These are phyloP conservation scores for Pristionchus pacificus DNA, from an alignment of 1,140 invertebrate species.

Conservation along the genomic window DNA sequence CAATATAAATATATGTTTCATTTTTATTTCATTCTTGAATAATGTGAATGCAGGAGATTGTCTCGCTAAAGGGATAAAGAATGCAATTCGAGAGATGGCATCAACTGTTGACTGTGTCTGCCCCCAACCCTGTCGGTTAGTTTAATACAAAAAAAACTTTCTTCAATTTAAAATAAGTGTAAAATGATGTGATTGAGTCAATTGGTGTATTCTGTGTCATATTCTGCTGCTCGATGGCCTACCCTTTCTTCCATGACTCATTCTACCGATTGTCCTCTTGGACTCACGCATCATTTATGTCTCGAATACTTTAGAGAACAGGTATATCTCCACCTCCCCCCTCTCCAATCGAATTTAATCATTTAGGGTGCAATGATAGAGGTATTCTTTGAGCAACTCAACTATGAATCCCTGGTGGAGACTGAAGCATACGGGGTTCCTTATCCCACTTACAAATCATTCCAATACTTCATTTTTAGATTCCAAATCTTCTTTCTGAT, in stretches of 20 bases:
- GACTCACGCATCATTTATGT: conserved; percentile 30
- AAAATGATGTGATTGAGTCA: conserved; percentile 34
- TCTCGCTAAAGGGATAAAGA: conserved; percentile 41
- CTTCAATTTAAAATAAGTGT: neutral
- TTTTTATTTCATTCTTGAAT: too few species aligned
- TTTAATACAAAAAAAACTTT: neutral
- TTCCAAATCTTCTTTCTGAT: conserved; percentile 39
- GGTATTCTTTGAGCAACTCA: conserved; percentile 40
- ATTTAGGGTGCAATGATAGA: conserved; percentile 35
- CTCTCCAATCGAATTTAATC: too few species aligned
- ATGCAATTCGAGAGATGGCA: conserved; percentile 36
- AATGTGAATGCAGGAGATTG: conserved; percentile 42
- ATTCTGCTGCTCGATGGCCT: conserved; percentile 44
- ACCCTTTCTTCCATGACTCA: conserved; percentile 31
- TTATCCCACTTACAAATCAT: neutral
- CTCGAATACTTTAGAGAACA: conserved; percentile 35
- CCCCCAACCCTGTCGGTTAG: conserved; percentile 49
- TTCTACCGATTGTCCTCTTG: conserved; percentile 28
- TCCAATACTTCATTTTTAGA: conserved; percentile 15
- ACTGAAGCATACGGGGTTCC: conserved; percentile 37
- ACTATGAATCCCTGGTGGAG: conserved; percentile 41
- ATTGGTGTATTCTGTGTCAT: conserved; percentile 54
- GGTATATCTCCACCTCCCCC: too few species aligned
- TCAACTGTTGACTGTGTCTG: conserved; percentile 40
- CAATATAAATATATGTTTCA: too few species aligned